Conservation (phyloP, 2,888 invertebrate species). For the Emesis furor region DNA sequence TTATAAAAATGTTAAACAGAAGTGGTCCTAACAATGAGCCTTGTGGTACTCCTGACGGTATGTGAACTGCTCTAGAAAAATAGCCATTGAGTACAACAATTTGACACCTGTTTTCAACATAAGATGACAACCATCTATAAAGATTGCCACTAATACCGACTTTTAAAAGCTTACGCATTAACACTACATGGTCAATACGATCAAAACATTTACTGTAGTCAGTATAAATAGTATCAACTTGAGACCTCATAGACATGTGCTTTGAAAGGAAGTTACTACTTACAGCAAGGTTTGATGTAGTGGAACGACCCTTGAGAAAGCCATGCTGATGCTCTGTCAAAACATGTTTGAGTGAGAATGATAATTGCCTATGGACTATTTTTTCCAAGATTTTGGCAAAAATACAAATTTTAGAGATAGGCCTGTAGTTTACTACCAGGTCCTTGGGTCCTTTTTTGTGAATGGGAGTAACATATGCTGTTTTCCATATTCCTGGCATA, state of each 20-base stretch:
- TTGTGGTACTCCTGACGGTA: not conserved
- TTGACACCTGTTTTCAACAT: no score
- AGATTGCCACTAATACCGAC: not conserved
- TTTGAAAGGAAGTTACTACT: not conserved
- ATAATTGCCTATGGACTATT: no score
- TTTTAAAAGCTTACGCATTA: not conserved
- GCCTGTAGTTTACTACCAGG: slow-evolving; percentile 1
- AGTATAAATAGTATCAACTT: no score
- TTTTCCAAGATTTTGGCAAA: no score
- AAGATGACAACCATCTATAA: no score
- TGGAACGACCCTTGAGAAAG: not conserved
- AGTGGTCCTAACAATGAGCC: no score
- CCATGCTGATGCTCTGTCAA: not conserved
- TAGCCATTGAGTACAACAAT: slow-evolving; percentile 4
- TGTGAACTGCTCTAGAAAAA: slow-evolving; percentile 21
- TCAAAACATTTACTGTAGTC: slow-evolving; percentile 14
- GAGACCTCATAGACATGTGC: slow-evolving; percentile 4
- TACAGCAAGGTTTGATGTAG: not conserved
- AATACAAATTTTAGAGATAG: slow-evolving; percentile 14
- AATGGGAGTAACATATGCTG: no score
- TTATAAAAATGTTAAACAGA: no score
- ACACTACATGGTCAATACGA: not conserved
- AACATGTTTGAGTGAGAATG: not conserved
- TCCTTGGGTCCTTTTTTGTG: no score
- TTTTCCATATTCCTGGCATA: no score